Base-by-base conservation (phyloP, 2,797 vertebrate genomes). In the Coluber constrictor region DNA sequence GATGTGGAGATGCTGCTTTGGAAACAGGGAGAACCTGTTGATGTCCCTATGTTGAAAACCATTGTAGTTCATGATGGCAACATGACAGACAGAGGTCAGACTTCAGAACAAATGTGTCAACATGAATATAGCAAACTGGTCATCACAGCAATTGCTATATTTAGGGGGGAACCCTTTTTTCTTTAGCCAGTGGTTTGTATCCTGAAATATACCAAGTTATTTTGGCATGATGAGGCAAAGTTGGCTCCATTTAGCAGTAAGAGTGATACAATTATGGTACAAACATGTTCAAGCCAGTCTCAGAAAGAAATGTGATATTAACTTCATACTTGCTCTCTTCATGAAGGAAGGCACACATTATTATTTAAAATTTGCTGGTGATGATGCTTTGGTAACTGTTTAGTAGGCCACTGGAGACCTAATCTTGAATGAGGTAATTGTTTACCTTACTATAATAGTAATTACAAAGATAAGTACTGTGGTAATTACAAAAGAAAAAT, bases 1-100 rank as follows among this genome's bases (percentile, higher is more conserved):
- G 92, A 83, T 90, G 92, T 86, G 18, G 93, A 95, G 60, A 90
- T 92, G 94, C 83, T 91, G 87, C 91, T 51, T 86, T 95, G 88
- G 92, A 92, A 90, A 83, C 93, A 83, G 91, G 93, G 93, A 92
- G 92, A 87, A 61, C 86, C 92, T 60, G 74, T 88, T 89, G 88
- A 90, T 27, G 0, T 56, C 43, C 87, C 92, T 74, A 55, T 91
- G 92, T 94, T 87, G 86, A 90, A 94, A 95, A 93, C 91, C 89
- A 43, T 60, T 92, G 60, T 57, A 94, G 60, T 95, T 95, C 47
- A 86, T 23, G 93, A 12, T 51, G 47, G 60, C 86, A 55, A 66
- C 83, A 70, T 86, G 60, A 59, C 66, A 60, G 15, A 47, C 16
- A 23, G 8, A 63, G 27, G 59, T 23, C 25, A 59, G 16, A 54